phyloP scores from a whole-genome alignment of 2,888 invertebrate species.

The Eilema caniola region DNA sequence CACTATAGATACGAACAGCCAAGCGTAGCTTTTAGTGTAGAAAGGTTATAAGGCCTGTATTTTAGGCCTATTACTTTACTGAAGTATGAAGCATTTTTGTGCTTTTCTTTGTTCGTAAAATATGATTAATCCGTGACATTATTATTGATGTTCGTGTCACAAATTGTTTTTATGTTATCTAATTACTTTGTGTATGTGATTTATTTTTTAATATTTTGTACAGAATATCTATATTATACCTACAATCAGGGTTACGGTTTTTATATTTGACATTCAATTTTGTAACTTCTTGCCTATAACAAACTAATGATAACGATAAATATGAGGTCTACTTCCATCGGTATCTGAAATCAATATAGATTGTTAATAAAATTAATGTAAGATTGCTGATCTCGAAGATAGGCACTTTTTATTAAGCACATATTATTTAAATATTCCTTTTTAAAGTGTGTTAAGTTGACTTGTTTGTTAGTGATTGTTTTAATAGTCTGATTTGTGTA shows the following conservation, averaged over 20 bases:
- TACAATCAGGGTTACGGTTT: slow-evolving; percentile 21
- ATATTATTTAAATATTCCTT: slow-evolving; percentile 64
- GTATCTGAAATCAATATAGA: neutral
- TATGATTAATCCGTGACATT: slow-evolving; percentile 61
- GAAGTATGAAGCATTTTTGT: slow-evolving; percentile 31
- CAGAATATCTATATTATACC: slow-evolving; percentile 32
- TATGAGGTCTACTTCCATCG: neutral
- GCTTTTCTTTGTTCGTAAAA: slow-evolving; percentile 28
- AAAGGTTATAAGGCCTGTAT: slow-evolving; percentile 29
- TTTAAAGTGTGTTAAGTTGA: slow-evolving; percentile 67
- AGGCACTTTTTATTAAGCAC: slow-evolving; percentile 76
- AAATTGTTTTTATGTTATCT: slow-evolving; percentile 48
- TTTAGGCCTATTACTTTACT: slow-evolving; percentile 41
- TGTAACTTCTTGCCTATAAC: slow-evolving; percentile 52
- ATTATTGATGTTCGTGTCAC: slow-evolving; percentile 51
- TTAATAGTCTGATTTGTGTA: slow-evolving; percentile 79
- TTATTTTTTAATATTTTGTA: slow-evolving; percentile 44
- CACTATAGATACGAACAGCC: slow-evolving; percentile 37
- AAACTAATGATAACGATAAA: neutral
- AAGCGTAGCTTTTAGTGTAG: slow-evolving; percentile 33
- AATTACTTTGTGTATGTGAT: slow-evolving; percentile 47
- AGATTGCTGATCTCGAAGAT: slow-evolving; percentile 46
- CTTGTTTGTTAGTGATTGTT: slow-evolving; percentile 77
- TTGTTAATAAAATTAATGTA: slow-evolving; percentile 17
- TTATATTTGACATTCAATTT: slow-evolving; percentile 45